phyloP scores from a whole-genome alignment of 2,888 invertebrate species.

The Erpobdella octoculata region DNA sequence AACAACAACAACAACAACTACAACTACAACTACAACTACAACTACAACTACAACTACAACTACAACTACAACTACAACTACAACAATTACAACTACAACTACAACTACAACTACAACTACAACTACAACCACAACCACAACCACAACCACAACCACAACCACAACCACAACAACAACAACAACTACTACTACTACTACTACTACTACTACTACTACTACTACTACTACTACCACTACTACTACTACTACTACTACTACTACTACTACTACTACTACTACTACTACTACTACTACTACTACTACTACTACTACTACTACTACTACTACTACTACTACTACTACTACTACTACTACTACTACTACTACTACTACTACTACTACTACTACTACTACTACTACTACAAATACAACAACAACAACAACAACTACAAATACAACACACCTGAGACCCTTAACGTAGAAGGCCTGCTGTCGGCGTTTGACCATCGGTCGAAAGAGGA shows the following conservation, averaged over 20 bases:
- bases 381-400: conserved; percentile 26
- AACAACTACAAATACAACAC: too few species aligned
- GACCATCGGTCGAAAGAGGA: conserved; percentile 33
- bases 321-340: conserved; percentile 23
- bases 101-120: neutral
- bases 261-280: conserved; percentile 25
- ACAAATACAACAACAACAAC: conserved; percentile 16
- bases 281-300: conserved; percentile 25
- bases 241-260: conserved; percentile 29
- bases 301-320: conserved; percentile 19
- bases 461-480: conserved; percentile 30
- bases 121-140: neutral
- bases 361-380: conserved; percentile 14
- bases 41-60: neutral
- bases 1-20: neutral
- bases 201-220: conserved; percentile 26
- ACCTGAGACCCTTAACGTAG: conserved; percentile 38
- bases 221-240: conserved; percentile 27
- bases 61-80: neutral
- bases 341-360: conserved; percentile 22
- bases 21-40: neutral
- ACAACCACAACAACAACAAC: conserved; percentile 15
- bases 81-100: neutral
- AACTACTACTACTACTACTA: conserved; percentile 26
- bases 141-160: conserved; percentile 10